phyloP scores from a whole-genome alignment of 2,888 invertebrate genomes.

The Baccha elongata region DNA sequence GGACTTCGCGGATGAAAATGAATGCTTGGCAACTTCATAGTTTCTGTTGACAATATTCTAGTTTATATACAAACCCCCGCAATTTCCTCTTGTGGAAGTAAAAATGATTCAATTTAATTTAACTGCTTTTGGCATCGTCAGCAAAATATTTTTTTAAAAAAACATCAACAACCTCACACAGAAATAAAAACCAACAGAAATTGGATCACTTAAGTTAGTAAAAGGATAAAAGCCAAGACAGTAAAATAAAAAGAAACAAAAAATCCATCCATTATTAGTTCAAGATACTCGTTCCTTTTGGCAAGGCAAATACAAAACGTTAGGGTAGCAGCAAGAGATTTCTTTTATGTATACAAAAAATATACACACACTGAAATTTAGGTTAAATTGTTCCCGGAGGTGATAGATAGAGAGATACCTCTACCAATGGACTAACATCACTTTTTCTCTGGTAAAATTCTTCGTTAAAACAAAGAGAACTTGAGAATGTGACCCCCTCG shows the following conservation, averaged over 20 bases:
- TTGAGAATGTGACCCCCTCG: slow-evolving; percentile 53
- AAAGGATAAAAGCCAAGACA: slow-evolving; percentile 29
- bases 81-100: not conserved
- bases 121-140: slow-evolving; percentile 34
- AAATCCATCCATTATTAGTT: slow-evolving; percentile 54
- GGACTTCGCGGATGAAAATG: not conserved
- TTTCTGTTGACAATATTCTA: not conserved
- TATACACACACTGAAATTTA: slow-evolving; percentile 56
- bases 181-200: slow-evolving; percentile 43
- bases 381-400: slow-evolving; percentile 70
- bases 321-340: not conserved
- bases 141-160: slow-evolving; percentile 9
- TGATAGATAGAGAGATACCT: not conserved
- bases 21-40: not conserved
- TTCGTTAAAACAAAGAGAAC: slow-evolving; percentile 46
- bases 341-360: not conserved
- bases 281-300: slow-evolving; percentile 44
- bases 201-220: slow-evolving; percentile 61
- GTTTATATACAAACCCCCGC: slow-evolving; percentile 16
- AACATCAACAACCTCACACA: slow-evolving; percentile 32
- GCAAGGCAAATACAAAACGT: slow-evolving; percentile 11
- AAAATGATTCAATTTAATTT: slow-evolving; percentile 60
- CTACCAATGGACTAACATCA: slow-evolving; percentile 33
- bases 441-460: slow-evolving; percentile 19
- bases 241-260: slow-evolving; percentile 18